Conservation (phyloP, 2,888 invertebrate genomes). For the Polydrusus pterygomalis region DNA sequence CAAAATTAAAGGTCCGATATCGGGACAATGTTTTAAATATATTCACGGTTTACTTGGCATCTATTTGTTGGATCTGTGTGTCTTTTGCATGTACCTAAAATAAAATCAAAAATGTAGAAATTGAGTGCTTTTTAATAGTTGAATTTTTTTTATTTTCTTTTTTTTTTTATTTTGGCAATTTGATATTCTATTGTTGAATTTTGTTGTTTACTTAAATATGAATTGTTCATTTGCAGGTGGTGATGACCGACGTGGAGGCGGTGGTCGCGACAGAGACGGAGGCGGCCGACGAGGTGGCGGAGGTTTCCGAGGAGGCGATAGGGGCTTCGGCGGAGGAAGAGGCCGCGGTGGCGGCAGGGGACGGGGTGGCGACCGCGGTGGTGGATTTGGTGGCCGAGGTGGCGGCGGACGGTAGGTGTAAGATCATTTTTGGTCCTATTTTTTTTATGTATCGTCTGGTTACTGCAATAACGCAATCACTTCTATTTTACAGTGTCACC, state of each 20-base stretch:
- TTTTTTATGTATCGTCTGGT: background rate
- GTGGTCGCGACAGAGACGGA: slow-evolving; percentile 67
- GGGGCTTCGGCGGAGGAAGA: slow-evolving; percentile 68
- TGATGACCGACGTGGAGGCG: slow-evolving; percentile 43
- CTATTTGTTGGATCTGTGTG: too few species aligned
- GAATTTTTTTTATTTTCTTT: too few species aligned
- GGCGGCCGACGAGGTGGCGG: slow-evolving; percentile 65
- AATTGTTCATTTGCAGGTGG: slow-evolving; percentile 49
- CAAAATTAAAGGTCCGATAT: too few species aligned
- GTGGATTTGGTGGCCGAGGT: slow-evolving; percentile 68
- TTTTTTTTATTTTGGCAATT: too few species aligned
- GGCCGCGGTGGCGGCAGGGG: slow-evolving; percentile 55
- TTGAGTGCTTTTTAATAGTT: too few species aligned
- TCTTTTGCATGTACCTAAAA: too few species aligned
- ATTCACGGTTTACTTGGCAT: too few species aligned
- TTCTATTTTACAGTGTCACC: background rate
- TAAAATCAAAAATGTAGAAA: too few species aligned
- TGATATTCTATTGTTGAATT: too few species aligned
- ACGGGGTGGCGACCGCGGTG: slow-evolving; percentile 62
- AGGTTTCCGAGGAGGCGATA: slow-evolving; percentile 66
- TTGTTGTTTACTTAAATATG: background rate
- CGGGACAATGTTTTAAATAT: too few species aligned
- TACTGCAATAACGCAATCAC: background rate
- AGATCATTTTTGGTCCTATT: background rate
- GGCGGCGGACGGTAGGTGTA: slow-evolving; percentile 60